These are phyloP conservation scores for Rhodinocichla rosea DNA, from an alignment of 2,113 vertebrate species.

Conservation along the genomic window DNA sequence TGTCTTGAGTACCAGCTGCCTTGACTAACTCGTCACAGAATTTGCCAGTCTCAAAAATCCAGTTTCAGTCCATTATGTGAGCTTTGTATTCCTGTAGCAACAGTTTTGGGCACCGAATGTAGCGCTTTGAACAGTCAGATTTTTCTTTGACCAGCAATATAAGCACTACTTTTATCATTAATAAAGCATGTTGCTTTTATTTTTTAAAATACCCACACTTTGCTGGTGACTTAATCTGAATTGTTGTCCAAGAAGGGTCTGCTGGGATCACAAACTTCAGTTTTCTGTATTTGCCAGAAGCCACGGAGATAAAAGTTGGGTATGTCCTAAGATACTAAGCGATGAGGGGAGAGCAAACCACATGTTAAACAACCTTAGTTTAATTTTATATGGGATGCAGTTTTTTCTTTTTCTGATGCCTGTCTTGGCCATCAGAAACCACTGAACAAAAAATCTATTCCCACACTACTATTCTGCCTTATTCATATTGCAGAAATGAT, in stretches of 20 bases:
- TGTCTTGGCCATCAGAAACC: background rate
- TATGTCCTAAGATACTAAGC: background rate
- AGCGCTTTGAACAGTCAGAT: background rate
- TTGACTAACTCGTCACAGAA: fast-evolving
- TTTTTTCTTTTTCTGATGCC: background rate
- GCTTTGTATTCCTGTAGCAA: fast-evolving
- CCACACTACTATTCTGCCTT: background rate
- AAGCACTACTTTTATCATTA: background rate
- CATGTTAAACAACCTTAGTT: background rate
- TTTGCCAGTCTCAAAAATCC: background rate
- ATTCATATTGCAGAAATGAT: background rate
- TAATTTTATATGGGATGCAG: background rate
- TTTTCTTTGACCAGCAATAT: background rate
- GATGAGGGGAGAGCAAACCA: background rate
- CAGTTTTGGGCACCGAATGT: background rate
- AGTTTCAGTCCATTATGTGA: background rate
- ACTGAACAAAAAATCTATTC: background rate
- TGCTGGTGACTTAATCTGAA: background rate
- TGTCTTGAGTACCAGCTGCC: background rate
- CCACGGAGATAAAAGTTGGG: background rate
- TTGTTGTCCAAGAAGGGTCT: background rate
- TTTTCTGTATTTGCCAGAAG: background rate
- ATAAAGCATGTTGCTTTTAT: background rate
- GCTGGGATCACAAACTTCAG: background rate
- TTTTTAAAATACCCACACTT: background rate